These are phyloP conservation scores for Physeter macrocephalus DNA, from an alignment of 2,113 vertebrate genomes.

Conservation along the genomic window DNA sequence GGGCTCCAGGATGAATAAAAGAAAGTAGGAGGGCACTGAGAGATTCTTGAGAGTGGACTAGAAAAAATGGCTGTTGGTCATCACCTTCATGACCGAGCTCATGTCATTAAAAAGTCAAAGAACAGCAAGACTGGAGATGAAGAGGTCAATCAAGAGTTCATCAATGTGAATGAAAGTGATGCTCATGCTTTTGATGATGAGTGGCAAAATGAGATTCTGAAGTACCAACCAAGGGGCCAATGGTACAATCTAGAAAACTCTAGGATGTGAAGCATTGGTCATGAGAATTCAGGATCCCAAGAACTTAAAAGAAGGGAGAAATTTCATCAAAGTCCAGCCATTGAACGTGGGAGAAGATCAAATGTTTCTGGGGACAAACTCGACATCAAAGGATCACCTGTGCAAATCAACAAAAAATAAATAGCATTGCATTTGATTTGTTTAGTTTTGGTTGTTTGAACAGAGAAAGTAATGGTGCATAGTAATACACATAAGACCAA, in stretches of 20 bases:
- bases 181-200: constrained; percentile 89
- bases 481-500: constrained; percentile 75
- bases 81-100: constrained; percentile 91
- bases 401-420: constrained; percentile 80
- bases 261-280: constrained; percentile 59
- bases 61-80: constrained; percentile 94
- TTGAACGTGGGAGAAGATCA: constrained; percentile 56
- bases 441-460: constrained; percentile 38
- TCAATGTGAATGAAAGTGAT: constrained; percentile 95
- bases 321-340: constrained; percentile 42
- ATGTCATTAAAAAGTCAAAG: constrained; percentile 88
- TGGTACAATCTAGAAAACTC: constrained; percentile 73
- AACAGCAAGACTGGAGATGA: constrained; percentile 91
- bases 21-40: constrained; percentile 89
- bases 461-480: constrained; percentile 76
- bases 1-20: constrained; percentile 92
- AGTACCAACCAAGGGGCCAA: constrained; percentile 76
- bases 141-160: constrained; percentile 94
- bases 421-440: constrained; percentile 51
- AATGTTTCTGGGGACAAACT: constrained; percentile 71
- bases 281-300: constrained; percentile 72
- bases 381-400: constrained; percentile 75
- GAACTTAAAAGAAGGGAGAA: constrained; percentile 80
- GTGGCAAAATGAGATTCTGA: constrained; percentile 89
- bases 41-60: constrained; percentile 91